Conservation (phyloP, 2,888 invertebrate genomes). For the Cheilosia vulpina region DNA sequence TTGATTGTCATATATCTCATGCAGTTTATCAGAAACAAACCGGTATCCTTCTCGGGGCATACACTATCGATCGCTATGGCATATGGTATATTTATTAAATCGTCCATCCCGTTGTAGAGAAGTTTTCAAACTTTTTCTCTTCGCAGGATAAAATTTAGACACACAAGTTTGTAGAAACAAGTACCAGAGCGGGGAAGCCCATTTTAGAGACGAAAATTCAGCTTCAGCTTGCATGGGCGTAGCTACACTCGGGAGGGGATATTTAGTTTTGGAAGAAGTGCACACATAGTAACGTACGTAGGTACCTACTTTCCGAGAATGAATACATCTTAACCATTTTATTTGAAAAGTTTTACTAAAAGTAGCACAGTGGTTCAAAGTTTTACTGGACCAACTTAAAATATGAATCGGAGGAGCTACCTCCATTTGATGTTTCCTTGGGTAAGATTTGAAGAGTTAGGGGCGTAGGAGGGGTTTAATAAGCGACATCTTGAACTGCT, state of each 20-base stretch:
- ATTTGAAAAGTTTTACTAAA: constrained; percentile 51
- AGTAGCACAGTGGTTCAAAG: constrained; percentile 17
- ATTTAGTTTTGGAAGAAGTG: neutral
- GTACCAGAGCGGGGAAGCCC: neutral
- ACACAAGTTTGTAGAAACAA: constrained; percentile 1
- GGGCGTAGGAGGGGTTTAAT: too few relatives aligned
- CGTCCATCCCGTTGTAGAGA: neutral
- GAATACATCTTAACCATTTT: constrained; percentile 24
- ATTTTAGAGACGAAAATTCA: neutral
- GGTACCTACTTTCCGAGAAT: constrained; percentile 10
- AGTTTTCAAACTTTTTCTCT: neutral
- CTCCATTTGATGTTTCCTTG: too few relatives aligned
- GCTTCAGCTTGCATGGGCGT: neutral
- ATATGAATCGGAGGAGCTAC: neutral
- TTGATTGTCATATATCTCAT: too few relatives aligned
- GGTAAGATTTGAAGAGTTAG: too few relatives aligned
- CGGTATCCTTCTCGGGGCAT: too few relatives aligned
- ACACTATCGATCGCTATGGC: too few relatives aligned
- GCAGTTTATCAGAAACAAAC: too few relatives aligned
- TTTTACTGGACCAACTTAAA: constrained; percentile 28
- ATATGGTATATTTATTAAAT: neutral
- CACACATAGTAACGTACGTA: constrained; percentile 2
- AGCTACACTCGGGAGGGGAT: constrained; percentile 3
- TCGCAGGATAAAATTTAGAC: constrained; percentile 3
- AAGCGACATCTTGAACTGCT: too few relatives aligned